Base-by-base conservation (phyloP, 2,797 vertebrate species). In the Ispidina picta region DNA sequence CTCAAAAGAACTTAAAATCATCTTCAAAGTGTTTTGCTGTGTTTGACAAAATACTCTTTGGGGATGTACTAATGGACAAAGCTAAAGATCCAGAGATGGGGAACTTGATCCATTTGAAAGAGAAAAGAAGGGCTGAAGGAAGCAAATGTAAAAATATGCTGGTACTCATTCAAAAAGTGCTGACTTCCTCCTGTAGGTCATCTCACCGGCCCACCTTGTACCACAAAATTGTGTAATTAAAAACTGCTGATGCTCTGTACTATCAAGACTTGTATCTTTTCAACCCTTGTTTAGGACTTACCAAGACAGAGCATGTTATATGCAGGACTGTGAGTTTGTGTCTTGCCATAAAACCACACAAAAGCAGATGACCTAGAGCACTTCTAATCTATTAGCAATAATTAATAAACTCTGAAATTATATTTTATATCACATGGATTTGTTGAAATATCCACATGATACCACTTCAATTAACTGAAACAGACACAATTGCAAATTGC, bases 21-120 rank as follows among this genome's bases (percentile, higher is more conserved):
- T 95, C 92, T 96, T 93, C 92, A 85, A 96, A 96, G 51, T 96
- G 78, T 96, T 97, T 97, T 96, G 83, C 88, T 97, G 96, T 96
- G 78, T 95, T 97, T 97, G 95, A 97, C 72, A 96, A 96, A 97
- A 97, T 89, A 91, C 89, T 88, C 96, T 97, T 97, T 80, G 22
- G 94, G 95, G 88, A 96, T 91, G 82, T 77, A 71, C 83, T 97
- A 97, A 97, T 96, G 95, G 96, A 96, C 92, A 97, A 97, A 96
- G 88, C 91, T 96, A 92, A 96, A 97, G 91, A 97, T 95, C 90
- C 77, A 82, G 93, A 95, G 92, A 95, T 94, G 93, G 77, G 93
- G 79, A 97, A 96, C 83, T 93, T 92, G 96, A 97, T 97, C 96
- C 92, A 80, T 94, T 94, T 93, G 90, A 89, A 97, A 97, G 79